Conservation (phyloP, 53 echinoderm and acorn worm genomes). For the Echinometra lucunter region DNA sequence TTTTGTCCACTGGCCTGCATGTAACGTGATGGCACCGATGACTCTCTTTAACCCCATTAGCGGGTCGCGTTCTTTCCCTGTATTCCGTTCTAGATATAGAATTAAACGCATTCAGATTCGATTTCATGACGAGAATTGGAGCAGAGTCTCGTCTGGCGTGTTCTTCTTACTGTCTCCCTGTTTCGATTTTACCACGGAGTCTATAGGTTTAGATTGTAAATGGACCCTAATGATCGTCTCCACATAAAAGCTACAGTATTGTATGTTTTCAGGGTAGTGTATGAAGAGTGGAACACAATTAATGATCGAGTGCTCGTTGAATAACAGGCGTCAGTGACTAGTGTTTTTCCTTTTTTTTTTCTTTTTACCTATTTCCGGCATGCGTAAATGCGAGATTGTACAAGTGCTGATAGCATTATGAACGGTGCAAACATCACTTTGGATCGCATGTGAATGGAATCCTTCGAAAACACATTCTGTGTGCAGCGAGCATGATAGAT, state of each 20-base stretch:
- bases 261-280: background rate
- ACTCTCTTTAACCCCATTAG: slow-evolving; percentile 29
- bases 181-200: background rate
- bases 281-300: background rate
- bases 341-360: too few species aligned
- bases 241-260: background rate
- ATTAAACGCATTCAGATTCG: background rate
- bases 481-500: too few species aligned
- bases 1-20: slow-evolving; percentile 36
- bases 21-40: slow-evolving; percentile 15
- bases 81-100: slow-evolving; percentile 19
- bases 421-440: too few species aligned
- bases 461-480: too few species aligned
- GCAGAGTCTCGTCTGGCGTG: background rate
- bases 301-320: too few species aligned
- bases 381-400: too few species aligned
- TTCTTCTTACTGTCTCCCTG: background rate
- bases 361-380: too few species aligned
- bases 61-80: background rate
- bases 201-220: background rate
- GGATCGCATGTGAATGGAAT: too few species aligned
- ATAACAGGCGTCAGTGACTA: too few species aligned
- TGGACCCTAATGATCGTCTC: background rate
- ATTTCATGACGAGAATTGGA: slow-evolving; percentile 21
- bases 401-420: too few species aligned